A percentile compares a stretch with the other conserved stretches of the same genome.
These are phyloP conservation scores for Theretra japonica DNA, from an alignment of 2,888 invertebrate genomes.

Conservation along the genomic window DNA sequence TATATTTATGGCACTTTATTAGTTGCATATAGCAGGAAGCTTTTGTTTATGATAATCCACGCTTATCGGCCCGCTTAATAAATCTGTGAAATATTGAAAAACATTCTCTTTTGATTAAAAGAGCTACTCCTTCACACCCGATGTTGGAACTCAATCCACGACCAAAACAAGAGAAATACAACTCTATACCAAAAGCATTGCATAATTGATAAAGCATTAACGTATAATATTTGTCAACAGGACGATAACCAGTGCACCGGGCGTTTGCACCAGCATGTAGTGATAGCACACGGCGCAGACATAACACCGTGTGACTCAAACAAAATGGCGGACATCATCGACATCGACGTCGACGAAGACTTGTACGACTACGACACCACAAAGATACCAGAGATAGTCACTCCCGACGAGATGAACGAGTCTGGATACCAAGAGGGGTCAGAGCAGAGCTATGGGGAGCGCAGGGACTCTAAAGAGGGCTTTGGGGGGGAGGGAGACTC, in stretches of 20 bases:
- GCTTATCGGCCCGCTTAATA: no score
- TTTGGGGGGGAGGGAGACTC: slow-evolving; percentile 78
- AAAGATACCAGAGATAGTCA: slow-evolving; percentile 78
- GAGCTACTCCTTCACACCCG: no score
- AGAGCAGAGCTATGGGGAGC: slow-evolving; percentile 75
- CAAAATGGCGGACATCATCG: slow-evolving; percentile 72
- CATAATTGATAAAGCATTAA: not conserved
- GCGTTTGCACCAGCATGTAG: slow-evolving; percentile 74
- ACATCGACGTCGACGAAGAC: slow-evolving; percentile 69
- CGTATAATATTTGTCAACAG: slow-evolving; percentile 60
- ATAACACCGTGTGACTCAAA: slow-evolving; percentile 36
- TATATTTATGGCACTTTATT: no score
- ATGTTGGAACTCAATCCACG: no score
- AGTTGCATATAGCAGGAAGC: no score
- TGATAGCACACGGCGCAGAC: slow-evolving; percentile 46
- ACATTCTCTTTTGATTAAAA: no score
- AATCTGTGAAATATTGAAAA: no score
- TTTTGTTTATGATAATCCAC: no score
- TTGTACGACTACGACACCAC: slow-evolving; percentile 72
- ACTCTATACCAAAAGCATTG: no score
- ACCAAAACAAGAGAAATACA: no score
- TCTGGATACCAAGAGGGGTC: slow-evolving; percentile 80
- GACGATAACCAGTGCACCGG: slow-evolving; percentile 65
- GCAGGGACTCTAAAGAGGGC: slow-evolving; percentile 77
- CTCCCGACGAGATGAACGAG: slow-evolving; percentile 79